A percentile compares a stretch with the other conserved stretches of the same genome.
phyloP scores from a whole-genome alignment of 2,113 vertebrate species.

The Sylvietta virens region DNA sequence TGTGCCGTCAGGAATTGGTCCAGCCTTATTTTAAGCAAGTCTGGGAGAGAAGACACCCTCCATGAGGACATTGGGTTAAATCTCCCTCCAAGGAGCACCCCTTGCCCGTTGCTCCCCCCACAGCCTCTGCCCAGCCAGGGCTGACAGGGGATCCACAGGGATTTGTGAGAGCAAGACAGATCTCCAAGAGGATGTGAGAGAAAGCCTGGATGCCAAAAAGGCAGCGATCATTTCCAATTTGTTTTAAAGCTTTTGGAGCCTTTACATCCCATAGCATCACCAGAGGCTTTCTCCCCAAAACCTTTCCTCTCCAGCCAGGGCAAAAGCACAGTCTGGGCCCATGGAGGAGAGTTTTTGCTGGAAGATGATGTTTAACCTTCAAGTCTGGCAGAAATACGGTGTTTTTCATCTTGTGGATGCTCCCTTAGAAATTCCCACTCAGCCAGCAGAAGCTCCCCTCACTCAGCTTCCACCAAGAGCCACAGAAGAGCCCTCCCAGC shows the following conservation, averaged over 20 bases:
- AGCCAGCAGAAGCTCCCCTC: background rate
- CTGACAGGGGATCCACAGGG: background rate
- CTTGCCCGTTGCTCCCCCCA: rapidly evolving
- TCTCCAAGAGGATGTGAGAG: background rate
- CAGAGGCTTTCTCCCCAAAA: background rate
- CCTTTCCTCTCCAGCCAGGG: background rate
- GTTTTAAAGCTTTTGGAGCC: background rate
- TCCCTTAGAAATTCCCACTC: background rate
- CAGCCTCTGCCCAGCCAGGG: background rate
- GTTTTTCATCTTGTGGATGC: background rate
- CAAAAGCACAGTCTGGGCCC: background rate
- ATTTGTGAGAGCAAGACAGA: background rate
- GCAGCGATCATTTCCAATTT: rapidly evolving
- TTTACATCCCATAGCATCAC: too few species aligned
- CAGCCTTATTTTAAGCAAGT: background rate
- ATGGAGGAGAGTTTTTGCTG: background rate
- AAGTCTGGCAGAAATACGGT: background rate
- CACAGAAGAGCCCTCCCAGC: background rate
- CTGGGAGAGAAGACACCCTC: background rate
- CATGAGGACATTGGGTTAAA: background rate
- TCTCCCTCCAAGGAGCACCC: background rate
- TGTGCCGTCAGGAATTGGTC: background rate
- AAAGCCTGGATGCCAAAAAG: background rate
- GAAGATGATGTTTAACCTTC: background rate
- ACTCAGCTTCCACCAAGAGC: background rate